Base-by-base conservation (phyloP, 1,140 invertebrate species). In the Dinoponera quadriceps region DNA sequence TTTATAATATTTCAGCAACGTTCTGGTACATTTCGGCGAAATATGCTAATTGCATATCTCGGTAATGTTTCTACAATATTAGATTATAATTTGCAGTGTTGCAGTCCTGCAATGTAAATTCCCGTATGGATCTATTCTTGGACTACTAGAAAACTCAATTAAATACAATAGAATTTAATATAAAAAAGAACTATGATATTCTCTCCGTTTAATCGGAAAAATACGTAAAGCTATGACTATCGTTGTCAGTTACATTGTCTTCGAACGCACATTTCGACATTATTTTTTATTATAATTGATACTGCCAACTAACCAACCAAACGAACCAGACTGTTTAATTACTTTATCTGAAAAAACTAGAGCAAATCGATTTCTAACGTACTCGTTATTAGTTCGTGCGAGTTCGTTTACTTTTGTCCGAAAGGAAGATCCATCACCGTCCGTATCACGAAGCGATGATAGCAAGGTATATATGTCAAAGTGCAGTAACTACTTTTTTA, bases 301-400 rank as follows among this genome's bases (percentile, higher is more conserved):
- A 20, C 38, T 33, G 5, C 29, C 5, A 33, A 33, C 29, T 14
- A 68, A 20, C 75, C 11, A 18, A 20, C 14, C 57, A 18, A 20
- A 16, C 48, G 25, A 83, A 65, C 63, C 16, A 60, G 54, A 62
- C 62, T 48, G 63, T n/a, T 82, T 48, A 49, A 54, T 27, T 38
- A 18, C 38, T 54, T 69, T 54, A 38, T 68, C 16, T 25, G 33
- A 48, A 22, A 51, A n/a, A n/a, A n/a, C n/a, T 5, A n/a, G 14
- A 44, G 55, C 62, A 80, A 86, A 86, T 83, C 80, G 66, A 84
- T 80, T 80, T 83, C 11, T n/a, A n/a, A n/a, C n/a, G 48, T 29
- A 44, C 25, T 77, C 66, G 33, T 72, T 60, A 60, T 16, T 29
- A 18, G 20, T 16, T 14, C 16, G 62, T 54, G 3, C 59, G 16